Percentiles rank a stretch among this genome's conserved stretches.
Evolutionary conservation across 1,140 invertebrate species (phyloP).

Genomic region (roundworm (Caenorhabditis elegans)): DNA sequence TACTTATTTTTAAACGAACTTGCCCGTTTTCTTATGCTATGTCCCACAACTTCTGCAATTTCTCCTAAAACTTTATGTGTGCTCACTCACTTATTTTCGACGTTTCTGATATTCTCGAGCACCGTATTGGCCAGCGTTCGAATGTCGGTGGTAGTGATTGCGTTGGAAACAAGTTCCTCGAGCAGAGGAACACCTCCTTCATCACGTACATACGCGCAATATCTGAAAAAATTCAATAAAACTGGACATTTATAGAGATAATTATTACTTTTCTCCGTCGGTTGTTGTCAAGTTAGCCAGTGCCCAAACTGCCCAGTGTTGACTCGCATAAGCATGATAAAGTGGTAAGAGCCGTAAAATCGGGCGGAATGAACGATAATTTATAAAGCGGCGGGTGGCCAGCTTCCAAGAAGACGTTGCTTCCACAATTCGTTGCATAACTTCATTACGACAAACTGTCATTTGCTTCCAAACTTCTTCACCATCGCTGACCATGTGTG

Average conservation of each 20-base stretch:
- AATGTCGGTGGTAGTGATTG: conserved; percentile 31
- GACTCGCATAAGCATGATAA: conserved; percentile 56
- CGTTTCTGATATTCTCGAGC: conserved; percentile 42
- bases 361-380: conserved; percentile 76
- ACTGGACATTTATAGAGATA: conserved; percentile 76
- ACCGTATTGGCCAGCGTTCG: conserved; percentile 42
- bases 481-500: conserved; percentile 91
- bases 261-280: conserved; percentile 77
- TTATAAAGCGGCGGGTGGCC: conserved; percentile 84
- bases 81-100: background rate
- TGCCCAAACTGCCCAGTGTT: conserved; percentile 75
- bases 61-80: background rate
- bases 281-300: conserved; percentile 83
- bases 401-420: conserved; percentile 87
- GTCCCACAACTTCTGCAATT: no score
- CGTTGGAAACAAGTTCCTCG: conserved; percentile 71
- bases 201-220: conserved; percentile 78
- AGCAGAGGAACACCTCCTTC: conserved; percentile 82
- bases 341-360: conserved; percentile 57
- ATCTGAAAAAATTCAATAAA: background rate
- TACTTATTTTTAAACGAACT: no score
- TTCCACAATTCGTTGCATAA: conserved; percentile 76
- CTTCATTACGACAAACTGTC: conserved; percentile 74
- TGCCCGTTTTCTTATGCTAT: no score
- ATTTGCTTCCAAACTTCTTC: conserved; percentile 78